Conservation (phyloP, 2,113 vertebrate species). For the Indicator indicator region DNA sequence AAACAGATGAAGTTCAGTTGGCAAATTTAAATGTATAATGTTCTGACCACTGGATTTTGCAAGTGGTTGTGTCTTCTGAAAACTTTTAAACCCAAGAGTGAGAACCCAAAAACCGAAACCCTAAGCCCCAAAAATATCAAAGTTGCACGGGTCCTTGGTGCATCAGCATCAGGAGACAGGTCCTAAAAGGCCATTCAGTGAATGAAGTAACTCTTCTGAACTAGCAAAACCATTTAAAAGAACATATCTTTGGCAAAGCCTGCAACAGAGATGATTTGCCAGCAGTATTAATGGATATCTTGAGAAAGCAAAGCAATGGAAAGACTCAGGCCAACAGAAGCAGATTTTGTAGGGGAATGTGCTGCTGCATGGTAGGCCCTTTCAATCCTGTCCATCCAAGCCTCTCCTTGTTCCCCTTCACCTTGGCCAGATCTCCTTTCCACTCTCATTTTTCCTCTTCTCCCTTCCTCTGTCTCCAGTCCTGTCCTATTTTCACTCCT, state of each 20-base stretch:
- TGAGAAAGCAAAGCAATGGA: not conserved
- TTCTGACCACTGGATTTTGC: not conserved
- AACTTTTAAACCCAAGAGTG: not conserved
- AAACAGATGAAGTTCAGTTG: not conserved
- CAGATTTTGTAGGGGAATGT: not conserved
- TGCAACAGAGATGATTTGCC: not conserved
- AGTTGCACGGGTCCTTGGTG: not conserved
- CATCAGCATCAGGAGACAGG: not conserved
- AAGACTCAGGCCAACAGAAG: not conserved
- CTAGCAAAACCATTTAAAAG: not conserved
- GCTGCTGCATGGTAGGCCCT: accelerated
- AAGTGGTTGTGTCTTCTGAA: not conserved
- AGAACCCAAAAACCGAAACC: not conserved
- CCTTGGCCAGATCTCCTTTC: not conserved
- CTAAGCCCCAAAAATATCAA: not conserved
- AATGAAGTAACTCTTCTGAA: not conserved
- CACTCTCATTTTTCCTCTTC: not conserved
- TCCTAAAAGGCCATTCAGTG: not conserved
- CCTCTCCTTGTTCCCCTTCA: not conserved
- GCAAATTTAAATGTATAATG: not conserved
- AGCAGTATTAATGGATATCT: not conserved
- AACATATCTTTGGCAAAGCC: not conserved
- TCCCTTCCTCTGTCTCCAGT: not conserved
- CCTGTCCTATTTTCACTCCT: not conserved
- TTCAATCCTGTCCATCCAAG: not conserved